Evolutionary conservation across 2,888 invertebrate genomes (phyloP).

Genomic region (Chrysodeixis includens): DNA sequence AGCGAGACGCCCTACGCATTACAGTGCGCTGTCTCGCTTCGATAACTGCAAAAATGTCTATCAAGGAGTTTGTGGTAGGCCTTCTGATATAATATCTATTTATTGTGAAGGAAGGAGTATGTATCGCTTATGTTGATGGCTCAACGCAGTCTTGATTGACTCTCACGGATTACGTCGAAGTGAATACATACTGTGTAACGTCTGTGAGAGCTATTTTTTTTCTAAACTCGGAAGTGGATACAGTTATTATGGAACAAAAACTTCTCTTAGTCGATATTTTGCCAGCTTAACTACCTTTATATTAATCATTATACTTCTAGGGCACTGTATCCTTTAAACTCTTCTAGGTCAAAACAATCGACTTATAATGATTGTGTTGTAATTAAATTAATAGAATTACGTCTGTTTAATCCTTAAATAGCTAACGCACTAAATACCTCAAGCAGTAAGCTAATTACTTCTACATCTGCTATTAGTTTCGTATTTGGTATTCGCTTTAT

Average conservation of each 20-base stretch:
- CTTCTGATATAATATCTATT: conserved; percentile 1
- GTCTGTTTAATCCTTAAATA: background rate
- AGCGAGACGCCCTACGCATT: background rate
- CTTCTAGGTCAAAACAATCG: background rate
- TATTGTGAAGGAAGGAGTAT: too few species aligned
- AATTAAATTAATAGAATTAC: background rate
- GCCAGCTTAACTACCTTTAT: too few species aligned
- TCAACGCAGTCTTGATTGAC: conserved; percentile 1
- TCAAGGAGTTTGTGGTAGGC: too few species aligned
- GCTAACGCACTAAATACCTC: background rate
- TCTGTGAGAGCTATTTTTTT: too few species aligned
- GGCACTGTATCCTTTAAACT: background rate
- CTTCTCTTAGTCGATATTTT: too few species aligned
- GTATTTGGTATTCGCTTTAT: background rate
- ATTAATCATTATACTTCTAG: too few species aligned
- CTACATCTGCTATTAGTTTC: background rate
- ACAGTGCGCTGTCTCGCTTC: background rate
- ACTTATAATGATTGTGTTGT: background rate
- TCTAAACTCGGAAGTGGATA: background rate
- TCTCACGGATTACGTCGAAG: background rate
- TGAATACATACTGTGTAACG: too few species aligned
- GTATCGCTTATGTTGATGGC: background rate
- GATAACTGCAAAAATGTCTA: too few species aligned
- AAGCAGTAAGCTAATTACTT: background rate
- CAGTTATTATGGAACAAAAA: background rate